Evolutionary conservation across 2,797 vertebrate species (phyloP), one percentile per base, ranked within the genome.

Genomic region (Smutsia gigantea): DNA sequence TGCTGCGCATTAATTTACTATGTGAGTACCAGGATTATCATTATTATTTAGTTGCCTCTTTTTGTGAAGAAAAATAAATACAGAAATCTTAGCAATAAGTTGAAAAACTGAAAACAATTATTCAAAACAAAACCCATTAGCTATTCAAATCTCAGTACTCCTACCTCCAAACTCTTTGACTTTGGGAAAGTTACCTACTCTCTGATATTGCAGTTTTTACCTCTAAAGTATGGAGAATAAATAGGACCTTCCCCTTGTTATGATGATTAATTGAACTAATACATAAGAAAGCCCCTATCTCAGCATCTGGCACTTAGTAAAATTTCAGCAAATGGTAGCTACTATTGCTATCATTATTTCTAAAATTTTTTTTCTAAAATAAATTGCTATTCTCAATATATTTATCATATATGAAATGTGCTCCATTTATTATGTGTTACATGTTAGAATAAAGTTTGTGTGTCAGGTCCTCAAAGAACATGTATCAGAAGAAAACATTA

Each of bases 1-100:
- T 68, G 49, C 74, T 87, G 31, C 83, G 68, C 53, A 11, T 87
- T 95, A 69, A 78, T 72, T 84, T 78, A 39, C 42, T 64, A 8
- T 37, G 2, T 19, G 37, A 85, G 13, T 64, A 72, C 9, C 31
- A 72, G 7, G 23, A 5, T 72, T 31, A 69, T 57, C 34, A 46
- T 17, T 88, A 51, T n/a, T 82, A 93, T 69, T 96, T 39, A 79
- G 18, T 81, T 72, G 7, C 23, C 2, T 75, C n/a, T 7, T 87
- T 78, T 69, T 81, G 37, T 93, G 55, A 84, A 74, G 49, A 95
- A 77, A 86, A 95, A 51, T 66, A 93, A 88, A 27, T 55, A 49
- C 4, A 89, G 4, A 18, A 93, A 42, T 37, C 15, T 27, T 87
- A 84, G 8, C 53, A 91, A 59, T 63, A 75, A 69, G 3, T 13